These are phyloP conservation scores for Scelioninae gen. 1 DNA, from an alignment of 2,888 invertebrate genomes.

Conservation along the genomic window DNA sequence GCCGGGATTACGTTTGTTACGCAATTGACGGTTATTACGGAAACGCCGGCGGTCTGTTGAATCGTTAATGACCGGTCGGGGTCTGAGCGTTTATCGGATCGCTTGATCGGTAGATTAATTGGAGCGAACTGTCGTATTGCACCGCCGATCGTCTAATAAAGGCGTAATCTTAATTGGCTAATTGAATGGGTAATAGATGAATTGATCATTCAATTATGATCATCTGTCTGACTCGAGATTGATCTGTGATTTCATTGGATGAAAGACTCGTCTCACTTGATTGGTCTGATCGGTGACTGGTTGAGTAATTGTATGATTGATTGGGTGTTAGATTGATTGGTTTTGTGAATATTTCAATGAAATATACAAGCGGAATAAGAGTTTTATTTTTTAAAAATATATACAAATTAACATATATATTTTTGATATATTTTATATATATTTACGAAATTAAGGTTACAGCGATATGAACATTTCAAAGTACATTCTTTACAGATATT, in stretches of 20 bases:
- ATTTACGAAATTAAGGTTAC: too few relatives aligned
- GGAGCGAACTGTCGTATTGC: slow-evolving; percentile 11
- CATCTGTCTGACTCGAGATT: not conserved
- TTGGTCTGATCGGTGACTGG: too few relatives aligned
- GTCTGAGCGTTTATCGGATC: slow-evolving; percentile 13
- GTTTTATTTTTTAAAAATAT: too few relatives aligned
- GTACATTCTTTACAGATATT: too few relatives aligned
- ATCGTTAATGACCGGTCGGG: too few relatives aligned
- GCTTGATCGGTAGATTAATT: slow-evolving; percentile 27
- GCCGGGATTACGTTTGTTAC: slow-evolving; percentile 51
- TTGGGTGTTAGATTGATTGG: not conserved
- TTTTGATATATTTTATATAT: too few relatives aligned
- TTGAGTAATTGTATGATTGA: slow-evolving; percentile 13
- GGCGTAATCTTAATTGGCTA: slow-evolving; percentile 34
- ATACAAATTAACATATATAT: too few relatives aligned
- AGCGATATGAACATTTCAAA: too few relatives aligned
- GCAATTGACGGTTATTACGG: slow-evolving; percentile 56
- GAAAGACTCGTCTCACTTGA: not conserved
- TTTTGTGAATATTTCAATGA: too few relatives aligned
- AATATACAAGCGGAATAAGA: too few relatives aligned
- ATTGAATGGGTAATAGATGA: slow-evolving; percentile 5
- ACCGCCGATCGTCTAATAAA: not conserved
- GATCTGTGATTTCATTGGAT: not conserved
- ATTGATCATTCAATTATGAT: slow-evolving; percentile 20
- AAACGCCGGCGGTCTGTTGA: slow-evolving; percentile 30